Percentiles rank a stretch among this genome's conserved stretches.
These are phyloP conservation scores for Coleophora deauratella DNA, from an alignment of 2,888 invertebrate genomes.

Conservation along the genomic window DNA sequence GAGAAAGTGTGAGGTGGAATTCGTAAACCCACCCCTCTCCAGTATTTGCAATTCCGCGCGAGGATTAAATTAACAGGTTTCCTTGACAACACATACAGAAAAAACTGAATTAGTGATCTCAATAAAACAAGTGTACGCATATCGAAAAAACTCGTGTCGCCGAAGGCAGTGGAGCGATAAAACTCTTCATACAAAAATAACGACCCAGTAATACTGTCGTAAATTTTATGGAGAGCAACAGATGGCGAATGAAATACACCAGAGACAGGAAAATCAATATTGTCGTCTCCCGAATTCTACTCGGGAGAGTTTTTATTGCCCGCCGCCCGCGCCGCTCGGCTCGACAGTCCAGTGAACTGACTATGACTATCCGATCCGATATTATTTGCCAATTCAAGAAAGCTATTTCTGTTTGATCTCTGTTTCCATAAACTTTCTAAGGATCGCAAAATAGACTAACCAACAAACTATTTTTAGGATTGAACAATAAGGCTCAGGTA, in stretches of 20 bases:
- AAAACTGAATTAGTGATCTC: conserved; percentile 29
- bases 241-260: conserved; percentile 68
- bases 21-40: too few relatives aligned
- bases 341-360: conserved; percentile 29
- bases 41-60: too few relatives aligned
- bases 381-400: too few relatives aligned
- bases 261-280: conserved; percentile 63
- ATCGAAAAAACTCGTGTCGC: conserved; percentile 43
- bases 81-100: conserved; percentile 18
- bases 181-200: conserved; percentile 69
- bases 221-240: conserved; percentile 72
- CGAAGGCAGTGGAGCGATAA: conserved; percentile 49
- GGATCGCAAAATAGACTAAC: too few relatives aligned
- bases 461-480: too few relatives aligned
- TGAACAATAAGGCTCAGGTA: too few relatives aligned
- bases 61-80: neutral
- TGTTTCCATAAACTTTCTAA: too few relatives aligned
- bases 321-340: conserved; percentile 15
- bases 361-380: neutral
- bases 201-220: conserved; percentile 66
- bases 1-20: too few relatives aligned
- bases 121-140: conserved; percentile 37
- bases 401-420: too few relatives aligned
- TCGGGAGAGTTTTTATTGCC: conserved; percentile 47
- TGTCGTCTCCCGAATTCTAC: conserved; percentile 49